A percentile compares a stretch with the other conserved stretches of the same genome.
Conservation (phyloP, 2,797 vertebrate species). For the Lophotriccus pileatus region DNA sequence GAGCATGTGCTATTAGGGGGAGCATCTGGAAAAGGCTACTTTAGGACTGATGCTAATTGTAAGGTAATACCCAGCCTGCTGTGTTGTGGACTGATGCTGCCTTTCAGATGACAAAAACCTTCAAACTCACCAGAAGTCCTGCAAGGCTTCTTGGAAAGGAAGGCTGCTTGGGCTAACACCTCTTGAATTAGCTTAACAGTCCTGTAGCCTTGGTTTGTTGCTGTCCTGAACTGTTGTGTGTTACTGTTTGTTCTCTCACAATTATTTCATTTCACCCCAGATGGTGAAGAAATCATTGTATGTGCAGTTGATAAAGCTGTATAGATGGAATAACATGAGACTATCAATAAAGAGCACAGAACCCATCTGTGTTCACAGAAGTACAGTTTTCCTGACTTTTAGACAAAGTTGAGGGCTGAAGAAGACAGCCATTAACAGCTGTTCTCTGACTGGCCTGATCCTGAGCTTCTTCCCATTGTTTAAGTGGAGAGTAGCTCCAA, state of each 20-base stretch:
- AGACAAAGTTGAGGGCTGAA: background rate
- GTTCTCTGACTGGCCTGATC: background rate
- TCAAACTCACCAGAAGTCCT: background rate
- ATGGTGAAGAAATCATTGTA: slow-evolving; percentile 32
- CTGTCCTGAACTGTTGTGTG: slow-evolving; percentile 19
- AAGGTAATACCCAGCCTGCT: background rate
- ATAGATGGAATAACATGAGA: background rate
- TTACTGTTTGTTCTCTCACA: slow-evolving; percentile 26
- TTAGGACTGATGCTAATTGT: slow-evolving; percentile 37
- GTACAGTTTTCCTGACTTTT: background rate
- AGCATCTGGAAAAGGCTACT: slow-evolving; percentile 48
- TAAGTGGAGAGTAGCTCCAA: background rate
- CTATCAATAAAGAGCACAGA: background rate
- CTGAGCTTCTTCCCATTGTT: background rate
- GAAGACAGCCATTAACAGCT: background rate
- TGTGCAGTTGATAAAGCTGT: background rate
- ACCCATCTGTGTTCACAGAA: slow-evolving; percentile 9
- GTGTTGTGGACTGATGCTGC: background rate
- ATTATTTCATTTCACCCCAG: slow-evolving; percentile 23
- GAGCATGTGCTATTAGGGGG: slow-evolving; percentile 38
- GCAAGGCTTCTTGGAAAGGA: background rate
- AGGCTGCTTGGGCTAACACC: background rate
- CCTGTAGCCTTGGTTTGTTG: slow-evolving; percentile 56
- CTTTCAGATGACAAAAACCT: slow-evolving; percentile 6
- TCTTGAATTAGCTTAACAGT: slow-evolving; percentile 52